These are phyloP conservation scores for Clostera curtula DNA, from an alignment of 2,888 invertebrate genomes.

Conservation along the genomic window DNA sequence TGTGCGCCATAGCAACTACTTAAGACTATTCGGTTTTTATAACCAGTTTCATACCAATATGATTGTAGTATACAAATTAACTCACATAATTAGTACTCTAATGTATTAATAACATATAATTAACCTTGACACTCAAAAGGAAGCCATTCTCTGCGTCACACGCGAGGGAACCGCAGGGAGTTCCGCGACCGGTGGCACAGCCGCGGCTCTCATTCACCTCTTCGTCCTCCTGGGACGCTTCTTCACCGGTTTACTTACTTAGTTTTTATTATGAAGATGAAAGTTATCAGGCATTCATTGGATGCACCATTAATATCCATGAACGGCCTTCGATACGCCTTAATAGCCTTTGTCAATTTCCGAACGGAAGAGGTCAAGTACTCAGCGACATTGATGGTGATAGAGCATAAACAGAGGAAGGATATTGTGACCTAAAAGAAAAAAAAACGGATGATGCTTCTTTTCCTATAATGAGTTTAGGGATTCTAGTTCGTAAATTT, in stretches of 20 bases:
- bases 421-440: constrained; percentile 38
- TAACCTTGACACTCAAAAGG: constrained; percentile 1
- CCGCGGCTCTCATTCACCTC: too few relatives aligned
- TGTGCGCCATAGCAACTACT: too few relatives aligned
- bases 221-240: too few relatives aligned
- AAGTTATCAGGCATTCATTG: constrained; percentile 7
- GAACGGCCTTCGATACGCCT: constrained; percentile 24
- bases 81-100: neutral
- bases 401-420: constrained; percentile 35
- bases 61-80: too few relatives aligned
- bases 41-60: too few relatives aligned
- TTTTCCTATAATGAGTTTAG: constrained; percentile 4
- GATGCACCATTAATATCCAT: constrained; percentile 19
- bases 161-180: too few relatives aligned
- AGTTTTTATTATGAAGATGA: too few relatives aligned
- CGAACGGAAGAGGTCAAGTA: constrained; percentile 42
- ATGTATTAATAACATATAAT: constrained; percentile 1
- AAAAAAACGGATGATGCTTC: constrained; percentile 9
- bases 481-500: too few relatives aligned
- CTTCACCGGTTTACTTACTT: too few relatives aligned
- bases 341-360: constrained; percentile 39
- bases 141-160: too few relatives aligned
- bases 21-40: too few relatives aligned
- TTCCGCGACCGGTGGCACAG: too few relatives aligned
- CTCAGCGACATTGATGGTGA: constrained; percentile 29